Conservation (phyloP, 2,797 vertebrate species). For the Gadopsis marmoratus region DNA sequence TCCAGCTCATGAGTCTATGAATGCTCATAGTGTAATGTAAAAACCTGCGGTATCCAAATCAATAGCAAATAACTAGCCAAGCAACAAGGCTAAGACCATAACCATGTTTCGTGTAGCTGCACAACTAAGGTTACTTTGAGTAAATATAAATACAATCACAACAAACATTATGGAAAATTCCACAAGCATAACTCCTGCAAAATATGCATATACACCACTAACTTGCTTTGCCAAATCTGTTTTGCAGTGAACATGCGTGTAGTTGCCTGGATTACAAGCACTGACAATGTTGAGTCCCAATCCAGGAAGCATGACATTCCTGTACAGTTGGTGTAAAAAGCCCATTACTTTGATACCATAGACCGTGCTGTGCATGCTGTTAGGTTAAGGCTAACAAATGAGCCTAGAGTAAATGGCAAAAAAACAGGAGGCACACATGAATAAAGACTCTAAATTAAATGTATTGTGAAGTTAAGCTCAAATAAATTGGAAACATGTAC, state of each 20-base stretch:
- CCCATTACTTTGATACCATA: background rate
- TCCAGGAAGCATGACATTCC: background rate
- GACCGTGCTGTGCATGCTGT: background rate
- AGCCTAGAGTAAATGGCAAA: background rate
- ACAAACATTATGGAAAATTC: background rate
- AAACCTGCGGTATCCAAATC: constrained; percentile 21
- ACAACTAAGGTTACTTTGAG: background rate
- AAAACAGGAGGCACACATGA: background rate
- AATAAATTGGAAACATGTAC: too few species aligned
- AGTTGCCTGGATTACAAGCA: background rate
- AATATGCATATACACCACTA: background rate
- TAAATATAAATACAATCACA: background rate
- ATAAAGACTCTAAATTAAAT: background rate
- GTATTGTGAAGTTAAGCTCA: background rate
- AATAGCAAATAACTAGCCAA: constrained; percentile 4
- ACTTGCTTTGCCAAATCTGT: background rate
- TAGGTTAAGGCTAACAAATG: background rate
- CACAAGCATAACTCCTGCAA: background rate
- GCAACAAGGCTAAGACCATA: background rate
- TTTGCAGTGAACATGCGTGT: background rate
- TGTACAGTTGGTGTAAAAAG: background rate
- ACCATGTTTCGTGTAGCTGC: background rate
- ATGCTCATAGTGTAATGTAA: constrained; percentile 1
- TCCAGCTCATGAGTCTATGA: constrained; percentile 23
- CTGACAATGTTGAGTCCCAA: too few species aligned